Conservation (phyloP, 2,113 vertebrate genomes). For the Eptatretus burgeri region DNA sequence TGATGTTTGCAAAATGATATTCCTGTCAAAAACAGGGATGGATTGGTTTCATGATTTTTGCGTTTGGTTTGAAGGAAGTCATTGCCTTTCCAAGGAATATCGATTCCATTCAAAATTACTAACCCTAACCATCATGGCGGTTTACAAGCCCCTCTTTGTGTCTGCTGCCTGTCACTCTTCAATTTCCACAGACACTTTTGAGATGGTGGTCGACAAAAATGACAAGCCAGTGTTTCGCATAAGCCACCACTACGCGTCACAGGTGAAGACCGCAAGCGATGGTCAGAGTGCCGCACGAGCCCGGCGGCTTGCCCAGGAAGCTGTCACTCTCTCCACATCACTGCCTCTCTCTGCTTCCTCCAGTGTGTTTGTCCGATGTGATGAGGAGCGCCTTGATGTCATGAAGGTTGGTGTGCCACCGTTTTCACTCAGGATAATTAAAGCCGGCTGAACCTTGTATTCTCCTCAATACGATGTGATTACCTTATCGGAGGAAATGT, state of each 20-base stretch:
- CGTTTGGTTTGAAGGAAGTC: too few species aligned
- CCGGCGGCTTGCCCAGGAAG: constrained; percentile 74
- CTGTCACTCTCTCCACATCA: constrained; percentile 82
- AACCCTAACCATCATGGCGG: too few species aligned
- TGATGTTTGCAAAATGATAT: too few species aligned
- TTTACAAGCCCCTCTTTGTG: background rate
- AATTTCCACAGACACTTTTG: constrained; percentile 48
- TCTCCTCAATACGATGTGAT: too few species aligned
- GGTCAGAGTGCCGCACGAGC: constrained; percentile 75
- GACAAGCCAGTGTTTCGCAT: constrained; percentile 91
- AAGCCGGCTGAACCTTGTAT: too few species aligned
- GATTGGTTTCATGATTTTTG: too few species aligned
- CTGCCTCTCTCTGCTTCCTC: constrained; percentile 79
- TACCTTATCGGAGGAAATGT: too few species aligned
- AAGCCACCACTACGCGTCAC: constrained; percentile 99
- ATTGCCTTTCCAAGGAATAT: too few species aligned
- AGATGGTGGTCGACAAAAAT: constrained; percentile 91
- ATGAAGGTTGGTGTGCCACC: constrained; percentile 45
- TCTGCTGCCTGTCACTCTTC: background rate
- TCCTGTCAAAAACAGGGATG: too few species aligned
- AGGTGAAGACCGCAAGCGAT: constrained; percentile 89
- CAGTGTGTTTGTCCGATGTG: constrained; percentile 82
- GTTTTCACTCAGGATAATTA: too few species aligned
- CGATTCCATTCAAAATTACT: too few species aligned
- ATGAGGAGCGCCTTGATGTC: constrained; percentile 81